Conservation (phyloP, 2,797 vertebrate genomes). For the Leucoraja ocellata region DNA sequence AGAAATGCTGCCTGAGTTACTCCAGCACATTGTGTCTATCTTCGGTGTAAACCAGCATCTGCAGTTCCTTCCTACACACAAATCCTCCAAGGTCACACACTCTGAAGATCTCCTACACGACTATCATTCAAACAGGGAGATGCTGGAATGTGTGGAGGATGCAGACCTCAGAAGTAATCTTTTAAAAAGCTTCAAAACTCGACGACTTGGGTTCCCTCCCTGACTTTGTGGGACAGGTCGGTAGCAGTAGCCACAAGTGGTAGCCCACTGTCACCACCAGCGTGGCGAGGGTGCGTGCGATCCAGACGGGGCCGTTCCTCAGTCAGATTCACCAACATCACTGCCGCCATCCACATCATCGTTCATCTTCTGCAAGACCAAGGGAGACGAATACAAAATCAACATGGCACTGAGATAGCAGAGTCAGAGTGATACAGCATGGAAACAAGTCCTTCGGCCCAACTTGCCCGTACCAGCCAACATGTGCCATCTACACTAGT, state of each 20-base stretch:
- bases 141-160: neutral
- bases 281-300: too few species aligned
- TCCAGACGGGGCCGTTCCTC: slow-evolving; percentile 40
- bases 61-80: too few species aligned
- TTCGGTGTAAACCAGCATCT: too few species aligned
- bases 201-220: neutral
- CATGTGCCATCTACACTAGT: too few species aligned
- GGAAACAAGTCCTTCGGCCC: too few species aligned
- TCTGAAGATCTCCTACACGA: neutral
- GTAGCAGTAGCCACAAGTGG: neutral
- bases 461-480: too few species aligned
- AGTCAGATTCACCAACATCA: slow-evolving; percentile 52
- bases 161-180: neutral
- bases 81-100: neutral
- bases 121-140: neutral
- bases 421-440: too few species aligned
- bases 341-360: slow-evolving; percentile 50
- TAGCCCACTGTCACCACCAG: neutral
- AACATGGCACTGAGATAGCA: too few species aligned
- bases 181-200: neutral
- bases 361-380: slow-evolving; percentile 45
- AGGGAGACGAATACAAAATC: too few species aligned
- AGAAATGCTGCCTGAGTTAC: too few species aligned
- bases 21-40: too few species aligned
- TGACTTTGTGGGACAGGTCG: neutral